phyloP scores from a whole-genome alignment of 2,797 vertebrate species.

The Rhinoraja longicauda region DNA sequence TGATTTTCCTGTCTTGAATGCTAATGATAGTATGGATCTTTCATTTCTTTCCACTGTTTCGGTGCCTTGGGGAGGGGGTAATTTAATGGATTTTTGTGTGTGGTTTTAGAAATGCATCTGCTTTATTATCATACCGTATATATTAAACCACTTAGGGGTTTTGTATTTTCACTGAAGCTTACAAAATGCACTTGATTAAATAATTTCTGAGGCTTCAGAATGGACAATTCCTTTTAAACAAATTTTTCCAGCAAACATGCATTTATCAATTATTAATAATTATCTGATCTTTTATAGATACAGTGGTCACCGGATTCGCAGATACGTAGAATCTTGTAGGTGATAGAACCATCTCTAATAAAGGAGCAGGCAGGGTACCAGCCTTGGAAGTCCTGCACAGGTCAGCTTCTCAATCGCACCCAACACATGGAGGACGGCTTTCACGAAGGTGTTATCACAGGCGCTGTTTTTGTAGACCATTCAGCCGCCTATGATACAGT shows the following conservation, averaged over 20 bases:
- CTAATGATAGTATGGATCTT: slow-evolving; percentile 60
- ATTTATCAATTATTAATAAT: background rate
- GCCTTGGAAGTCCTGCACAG: too few species aligned
- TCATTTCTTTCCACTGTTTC: slow-evolving; percentile 54
- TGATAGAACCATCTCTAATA: too few species aligned
- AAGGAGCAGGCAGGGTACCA: too few species aligned
- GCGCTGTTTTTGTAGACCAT: too few species aligned
- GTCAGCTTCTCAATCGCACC: too few species aligned
- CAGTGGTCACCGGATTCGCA: too few species aligned
- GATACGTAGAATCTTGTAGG: too few species aligned
- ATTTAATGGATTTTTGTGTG: slow-evolving; percentile 58
- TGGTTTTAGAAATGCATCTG: slow-evolving; percentile 56
- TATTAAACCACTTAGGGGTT: slow-evolving; percentile 60
- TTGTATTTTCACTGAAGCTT: slow-evolving; percentile 53
- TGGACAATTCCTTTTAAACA: slow-evolving; percentile 52
- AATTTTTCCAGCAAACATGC: slow-evolving; percentile 43
- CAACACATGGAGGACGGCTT: too few species aligned
- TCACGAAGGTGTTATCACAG: too few species aligned
- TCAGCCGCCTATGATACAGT: too few species aligned
- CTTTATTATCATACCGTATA: slow-evolving; percentile 66
- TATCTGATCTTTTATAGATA: background rate
- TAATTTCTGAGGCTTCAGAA: slow-evolving; percentile 52
- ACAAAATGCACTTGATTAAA: slow-evolving; percentile 56
- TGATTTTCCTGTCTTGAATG: slow-evolving; percentile 47
- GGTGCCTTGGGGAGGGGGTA: slow-evolving; percentile 49